Percentiles rank a stretch among this genome's conserved stretches.
These are phyloP conservation scores for Chydorus sphaericus DNA, from an alignment of 2,888 invertebrate species.

Conservation along the genomic window DNA sequence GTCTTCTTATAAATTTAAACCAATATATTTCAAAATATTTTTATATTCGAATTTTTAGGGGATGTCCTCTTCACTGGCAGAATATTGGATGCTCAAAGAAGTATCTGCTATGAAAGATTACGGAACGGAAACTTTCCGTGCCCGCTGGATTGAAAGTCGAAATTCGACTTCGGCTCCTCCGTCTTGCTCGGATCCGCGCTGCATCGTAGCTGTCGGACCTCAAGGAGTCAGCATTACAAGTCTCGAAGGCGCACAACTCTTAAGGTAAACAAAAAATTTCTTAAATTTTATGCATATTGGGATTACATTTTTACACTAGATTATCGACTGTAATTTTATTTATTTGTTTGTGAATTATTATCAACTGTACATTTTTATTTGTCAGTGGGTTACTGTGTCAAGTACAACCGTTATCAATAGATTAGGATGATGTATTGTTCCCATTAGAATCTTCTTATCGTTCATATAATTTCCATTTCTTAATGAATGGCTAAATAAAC, in stretches of 20 bases:
- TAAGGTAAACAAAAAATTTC: neutral
- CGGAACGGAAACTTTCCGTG: conserved; percentile 69
- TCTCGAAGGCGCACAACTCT: conserved; percentile 5
- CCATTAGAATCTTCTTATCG: no score
- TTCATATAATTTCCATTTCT: no score
- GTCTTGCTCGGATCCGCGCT: conserved; percentile 19
- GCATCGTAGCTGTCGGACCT: conserved; percentile 60
- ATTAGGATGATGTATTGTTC: no score
- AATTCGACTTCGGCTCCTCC: neutral
- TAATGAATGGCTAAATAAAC: no score
- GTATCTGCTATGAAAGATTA: conserved; percentile 64
- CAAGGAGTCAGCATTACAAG: conserved; percentile 56
- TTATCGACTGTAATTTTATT: no score
- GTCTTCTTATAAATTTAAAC: neutral
- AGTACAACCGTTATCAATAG: no score
- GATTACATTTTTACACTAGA: no score
- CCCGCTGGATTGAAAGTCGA: conserved; percentile 25
- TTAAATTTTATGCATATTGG: neutral
- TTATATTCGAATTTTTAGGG: conserved; percentile 28
- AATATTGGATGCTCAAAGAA: conserved; percentile 68
- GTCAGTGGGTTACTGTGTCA: no score
- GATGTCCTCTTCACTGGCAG: conserved; percentile 60
- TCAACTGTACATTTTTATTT: no score
- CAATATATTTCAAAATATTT: neutral
- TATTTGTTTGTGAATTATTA: no score